These are phyloP conservation scores for Diplodus sargus DNA, from an alignment of 2,797 vertebrate species.

Conservation along the genomic window DNA sequence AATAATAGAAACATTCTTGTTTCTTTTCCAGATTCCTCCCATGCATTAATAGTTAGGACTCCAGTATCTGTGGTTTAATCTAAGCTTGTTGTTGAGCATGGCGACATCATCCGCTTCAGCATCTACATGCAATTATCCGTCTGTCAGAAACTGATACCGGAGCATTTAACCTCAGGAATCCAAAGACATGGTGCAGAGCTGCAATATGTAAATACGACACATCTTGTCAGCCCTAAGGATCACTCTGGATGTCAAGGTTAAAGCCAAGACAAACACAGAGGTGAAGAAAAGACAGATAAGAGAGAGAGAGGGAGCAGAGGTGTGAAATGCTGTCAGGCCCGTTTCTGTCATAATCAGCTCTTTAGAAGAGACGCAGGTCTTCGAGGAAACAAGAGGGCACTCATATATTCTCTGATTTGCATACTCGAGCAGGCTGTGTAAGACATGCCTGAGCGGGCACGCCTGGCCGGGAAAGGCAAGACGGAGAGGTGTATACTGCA, in stretches of 20 bases:
- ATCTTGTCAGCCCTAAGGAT: rapidly evolving
- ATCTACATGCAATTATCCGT: background rate
- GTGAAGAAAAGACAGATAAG: too few species aligned
- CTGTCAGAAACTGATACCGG: background rate
- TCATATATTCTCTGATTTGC: conserved; percentile 70
- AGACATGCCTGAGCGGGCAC: conserved; percentile 43
- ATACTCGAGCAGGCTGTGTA: conserved; percentile 60
- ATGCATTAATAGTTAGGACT: background rate
- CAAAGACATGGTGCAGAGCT: background rate
- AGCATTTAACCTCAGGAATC: background rate
- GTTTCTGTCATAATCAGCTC: conserved; percentile 29
- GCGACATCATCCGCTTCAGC: background rate
- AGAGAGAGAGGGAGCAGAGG: background rate
- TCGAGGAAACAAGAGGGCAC: conserved; percentile 4
- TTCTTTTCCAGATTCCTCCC: background rate
- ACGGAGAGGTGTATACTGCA: background rate
- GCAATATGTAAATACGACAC: background rate
- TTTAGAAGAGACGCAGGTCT: background rate
- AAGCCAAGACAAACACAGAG: background rate
- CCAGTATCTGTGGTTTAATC: background rate
- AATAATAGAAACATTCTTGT: background rate
- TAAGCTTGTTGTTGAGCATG: background rate
- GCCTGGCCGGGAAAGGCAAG: conserved; percentile 10
- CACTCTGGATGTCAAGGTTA: background rate
- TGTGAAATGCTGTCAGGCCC: conserved; percentile 51